Base-by-base conservation (phyloP, 92 coral and sea anemone species). In the Palythoa caribaeorum region DNA sequence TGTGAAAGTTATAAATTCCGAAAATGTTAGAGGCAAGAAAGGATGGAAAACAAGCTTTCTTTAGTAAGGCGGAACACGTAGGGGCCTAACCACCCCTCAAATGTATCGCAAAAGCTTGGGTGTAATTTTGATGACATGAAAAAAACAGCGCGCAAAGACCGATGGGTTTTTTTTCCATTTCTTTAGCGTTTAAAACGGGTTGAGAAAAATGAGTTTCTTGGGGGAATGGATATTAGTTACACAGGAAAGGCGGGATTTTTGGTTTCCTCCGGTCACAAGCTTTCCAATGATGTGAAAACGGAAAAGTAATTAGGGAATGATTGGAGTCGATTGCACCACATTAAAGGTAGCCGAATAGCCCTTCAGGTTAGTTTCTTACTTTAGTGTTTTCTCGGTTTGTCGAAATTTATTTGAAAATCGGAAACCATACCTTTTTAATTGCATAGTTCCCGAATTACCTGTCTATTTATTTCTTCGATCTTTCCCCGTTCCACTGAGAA, bases 341-440 rank as follows among this genome's bases (percentile, higher is more conserved):
- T 73, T 21, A 39, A 51, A 73, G 51, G 51, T 73, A 5, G 51
- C 78, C 0, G 78, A 73, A 39, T 51, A 35, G 78, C 55, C 78
- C 78, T n/a, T 50, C 50, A 73, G 78, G 78, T 73, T 21, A 79
- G 85, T 8, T 57, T 63, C n/a, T 63, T 62, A 17, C 38, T 69
- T 79, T 79, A 28, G 40, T n/a, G 19, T 63, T 79, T 79, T 79
- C 68, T 83, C 57, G 53, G 47, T 83, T 83, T 83, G 60, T 83
- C 51, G 65, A 44, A 83, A 57, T 83, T 83, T 69, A 83, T 65
- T 35, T 69, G 78, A 83, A 83, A 83, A 83, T 83, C 87, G 44
- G 54, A 83, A 83, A 83, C 87, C 87, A 68, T 69, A 83, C 87
- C 48, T 68, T 68, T 83, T 68, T 83, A 83, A 66, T 83, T 83